These are phyloP conservation scores for Drosophila seclusa DNA, from an alignment of 2,888 invertebrate species.

Conservation along the genomic window DNA sequence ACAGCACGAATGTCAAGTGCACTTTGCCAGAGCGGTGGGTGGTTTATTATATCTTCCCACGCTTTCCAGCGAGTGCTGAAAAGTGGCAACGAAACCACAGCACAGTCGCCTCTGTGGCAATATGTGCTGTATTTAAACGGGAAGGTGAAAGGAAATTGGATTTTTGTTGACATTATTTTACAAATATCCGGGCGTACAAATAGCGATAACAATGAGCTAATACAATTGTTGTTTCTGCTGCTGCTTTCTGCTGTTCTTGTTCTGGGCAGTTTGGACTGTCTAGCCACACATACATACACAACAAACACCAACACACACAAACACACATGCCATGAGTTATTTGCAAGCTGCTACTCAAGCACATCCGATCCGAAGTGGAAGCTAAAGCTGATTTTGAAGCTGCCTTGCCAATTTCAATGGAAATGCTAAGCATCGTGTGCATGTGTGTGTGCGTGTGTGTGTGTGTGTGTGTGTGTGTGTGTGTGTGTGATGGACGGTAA, in stretches of 20 bases:
- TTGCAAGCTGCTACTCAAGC: constrained; percentile 40
- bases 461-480: constrained; percentile 7
- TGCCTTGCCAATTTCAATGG: constrained; percentile 42
- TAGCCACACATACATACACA: background rate
- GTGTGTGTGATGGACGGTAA: constrained; percentile 41
- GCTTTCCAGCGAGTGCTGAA: background rate
- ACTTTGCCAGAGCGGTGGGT: constrained; percentile 24
- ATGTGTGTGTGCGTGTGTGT: background rate
- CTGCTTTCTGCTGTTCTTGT: background rate
- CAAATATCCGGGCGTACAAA: constrained; percentile 71
- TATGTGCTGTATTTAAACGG: constrained; percentile 58
- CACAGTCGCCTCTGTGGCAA: constrained; percentile 15
- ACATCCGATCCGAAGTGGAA: constrained; percentile 41
- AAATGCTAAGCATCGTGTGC: constrained; percentile 18
- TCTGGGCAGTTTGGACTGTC: constrained; percentile 22
- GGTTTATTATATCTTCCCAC: constrained; percentile 7
- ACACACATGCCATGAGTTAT: constrained; percentile 38
- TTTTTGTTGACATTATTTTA: constrained; percentile 78
- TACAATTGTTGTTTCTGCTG: background rate
- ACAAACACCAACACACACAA: constrained; percentile 3
- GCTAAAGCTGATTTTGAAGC: constrained; percentile 25
- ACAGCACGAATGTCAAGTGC: constrained; percentile 54
- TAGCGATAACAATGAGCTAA: constrained; percentile 50
- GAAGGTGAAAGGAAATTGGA: constrained; percentile 78
- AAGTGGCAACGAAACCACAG: constrained; percentile 1